phyloP scores from a whole-genome alignment of 2,888 invertebrate species.

The Allygus modestus region DNA sequence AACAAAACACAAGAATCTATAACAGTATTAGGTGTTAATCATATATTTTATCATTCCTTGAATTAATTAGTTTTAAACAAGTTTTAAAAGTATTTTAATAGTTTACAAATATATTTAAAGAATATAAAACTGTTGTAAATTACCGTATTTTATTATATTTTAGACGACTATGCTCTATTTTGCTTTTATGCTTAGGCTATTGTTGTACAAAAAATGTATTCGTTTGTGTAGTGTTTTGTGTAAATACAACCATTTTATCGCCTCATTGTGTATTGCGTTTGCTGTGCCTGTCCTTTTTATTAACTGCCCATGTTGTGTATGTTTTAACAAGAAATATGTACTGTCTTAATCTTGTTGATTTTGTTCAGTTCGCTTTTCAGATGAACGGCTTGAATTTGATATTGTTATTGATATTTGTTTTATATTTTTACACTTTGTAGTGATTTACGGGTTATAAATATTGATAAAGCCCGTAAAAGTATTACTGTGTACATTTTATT shows the following conservation, averaged over 20 bases:
- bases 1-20: too few species aligned
- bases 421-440: background rate
- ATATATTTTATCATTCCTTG: too few species aligned
- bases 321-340: background rate
- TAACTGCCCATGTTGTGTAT: background rate
- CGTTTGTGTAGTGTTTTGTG: background rate
- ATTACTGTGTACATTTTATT: too few species aligned
- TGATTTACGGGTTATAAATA: too few species aligned
- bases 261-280: background rate
- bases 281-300: background rate
- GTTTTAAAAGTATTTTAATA: too few species aligned
- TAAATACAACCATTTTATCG: conserved; percentile 16
- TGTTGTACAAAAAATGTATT: background rate
- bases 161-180: background rate
- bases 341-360: background rate
- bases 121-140: background rate
- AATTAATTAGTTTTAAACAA: too few species aligned
- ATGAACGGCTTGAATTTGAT: background rate
- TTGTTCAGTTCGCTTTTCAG: background rate
- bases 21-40: too few species aligned
- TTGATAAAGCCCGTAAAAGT: too few species aligned
- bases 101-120: too few species aligned
- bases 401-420: background rate
- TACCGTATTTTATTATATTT: background rate
- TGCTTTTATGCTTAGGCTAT: conserved; percentile 6